Base-by-base conservation (phyloP, 2,888 invertebrate genomes). In the Stenodera caucasica region DNA sequence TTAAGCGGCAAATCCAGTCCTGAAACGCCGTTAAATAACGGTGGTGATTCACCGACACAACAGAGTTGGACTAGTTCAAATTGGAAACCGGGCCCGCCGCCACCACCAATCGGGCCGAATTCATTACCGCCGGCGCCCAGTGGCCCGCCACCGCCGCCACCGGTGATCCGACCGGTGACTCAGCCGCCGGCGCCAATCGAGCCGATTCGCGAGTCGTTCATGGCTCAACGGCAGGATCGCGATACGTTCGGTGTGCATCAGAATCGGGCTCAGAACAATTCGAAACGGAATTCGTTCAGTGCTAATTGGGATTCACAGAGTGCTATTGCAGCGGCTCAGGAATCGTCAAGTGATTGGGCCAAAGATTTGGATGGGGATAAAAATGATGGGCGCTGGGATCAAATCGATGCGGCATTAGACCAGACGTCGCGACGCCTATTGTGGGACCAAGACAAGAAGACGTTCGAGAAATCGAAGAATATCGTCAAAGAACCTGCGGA, bases 191-290 rank as follows among this genome's bases (percentile, higher is more conserved):
- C 88, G 0, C 88, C 90, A 0, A 84, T 87, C 32, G 88, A 88
- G 67, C 86, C 86, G 0, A 79, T 83, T 52, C 78, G 78, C 30
- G 84, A 72, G 1, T 84, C 85, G 0, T 90, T 89, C 70, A 88
- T 90, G 68, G 88, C 89, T 63, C 82, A 86, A 52, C 83, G 90
- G 1, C 87, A 90, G 68, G 89, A 90, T 69, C 81, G 89, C 26
- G 90, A 89, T 69, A 90, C 90, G 0, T 89, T 89, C 66, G 89
- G 90, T 0, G 90, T 89, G 0, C 87, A 89, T 59, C 89, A 89
- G 71, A 88, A 88, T 71, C 81, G 75, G 3, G 67, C 71, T 3
- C 75, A 76, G 55, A 77, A 73, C 54, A 79, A 73, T 60, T 79
- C 80, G 0, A 81, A 81, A 58, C 61, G 80, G 35, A 81, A 80